phyloP scores from a whole-genome alignment of 1,140 invertebrate species.

The Drosophila orena region DNA sequence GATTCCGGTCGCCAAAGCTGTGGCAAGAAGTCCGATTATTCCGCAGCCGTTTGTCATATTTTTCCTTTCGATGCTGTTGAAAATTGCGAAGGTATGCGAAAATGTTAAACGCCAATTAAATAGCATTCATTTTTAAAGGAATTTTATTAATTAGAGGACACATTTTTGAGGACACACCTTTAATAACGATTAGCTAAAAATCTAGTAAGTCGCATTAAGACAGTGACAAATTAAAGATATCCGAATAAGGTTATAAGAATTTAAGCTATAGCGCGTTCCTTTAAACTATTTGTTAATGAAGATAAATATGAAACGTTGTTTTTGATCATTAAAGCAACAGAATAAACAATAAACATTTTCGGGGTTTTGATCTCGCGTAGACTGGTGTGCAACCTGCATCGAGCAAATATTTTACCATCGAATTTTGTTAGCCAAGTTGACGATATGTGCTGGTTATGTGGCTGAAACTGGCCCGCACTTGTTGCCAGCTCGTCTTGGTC shows the following conservation, averaged over 20 bases:
- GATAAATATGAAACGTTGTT: not conserved
- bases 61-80: constrained; percentile 8
- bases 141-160: not conserved
- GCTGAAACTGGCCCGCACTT: constrained; percentile 33
- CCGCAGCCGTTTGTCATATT: constrained; percentile 43
- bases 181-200: not conserved
- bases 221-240: too few relatives aligned
- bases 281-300: too few relatives aligned
- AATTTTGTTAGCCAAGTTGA: constrained; percentile 27
- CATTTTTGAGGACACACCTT: not conserved
- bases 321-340: not conserved
- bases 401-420: constrained; percentile 23
- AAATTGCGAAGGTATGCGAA: constrained; percentile 7
- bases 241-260: too few relatives aligned
- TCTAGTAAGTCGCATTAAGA: too few relatives aligned
- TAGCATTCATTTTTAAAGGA: not conserved
- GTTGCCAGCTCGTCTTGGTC: constrained; percentile 41
- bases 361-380: constrained; percentile 11
- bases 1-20: constrained; percentile 10
- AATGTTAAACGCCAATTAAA: constrained; percentile 7
- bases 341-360: not conserved
- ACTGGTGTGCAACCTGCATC: constrained; percentile 8
- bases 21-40: constrained; percentile 51
- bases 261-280: too few relatives aligned
- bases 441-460: constrained; percentile 14